These are phyloP conservation scores for Drosophila basisetae DNA, from an alignment of 2,888 invertebrate species.

Conservation along the genomic window DNA sequence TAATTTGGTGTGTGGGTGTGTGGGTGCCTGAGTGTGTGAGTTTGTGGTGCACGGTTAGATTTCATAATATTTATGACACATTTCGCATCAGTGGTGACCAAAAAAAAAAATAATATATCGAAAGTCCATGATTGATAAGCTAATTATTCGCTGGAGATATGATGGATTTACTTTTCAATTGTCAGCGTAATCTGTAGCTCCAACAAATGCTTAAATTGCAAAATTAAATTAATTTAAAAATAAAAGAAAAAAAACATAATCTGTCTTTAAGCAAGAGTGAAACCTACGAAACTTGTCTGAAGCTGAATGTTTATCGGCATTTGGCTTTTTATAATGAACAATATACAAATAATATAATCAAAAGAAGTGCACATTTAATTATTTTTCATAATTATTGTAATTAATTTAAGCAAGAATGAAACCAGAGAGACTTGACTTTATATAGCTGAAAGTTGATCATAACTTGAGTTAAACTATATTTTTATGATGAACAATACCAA, in stretches of 20 bases:
- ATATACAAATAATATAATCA: neutral
- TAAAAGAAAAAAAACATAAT: neutral
- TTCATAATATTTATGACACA: slow-evolving; percentile 35
- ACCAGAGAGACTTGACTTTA: neutral
- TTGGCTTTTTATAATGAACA: neutral
- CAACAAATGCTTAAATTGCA: neutral
- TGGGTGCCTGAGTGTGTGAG: neutral
- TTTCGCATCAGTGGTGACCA: slow-evolving; percentile 30
- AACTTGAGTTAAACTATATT: neutral
- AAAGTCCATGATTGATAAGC: slow-evolving; percentile 33
- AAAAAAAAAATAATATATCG: slow-evolving; percentile 14
- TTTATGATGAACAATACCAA: neutral
- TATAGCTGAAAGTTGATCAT: too few relatives aligned
- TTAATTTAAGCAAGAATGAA: neutral
- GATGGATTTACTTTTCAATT: neutral
- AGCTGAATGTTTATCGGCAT: neutral
- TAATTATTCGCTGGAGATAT: slow-evolving; percentile 7
- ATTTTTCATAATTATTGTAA: neutral
- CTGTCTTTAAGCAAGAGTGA: neutral
- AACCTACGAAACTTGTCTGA: too few relatives aligned
- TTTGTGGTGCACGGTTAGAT: slow-evolving; percentile 17
- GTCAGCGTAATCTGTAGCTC: neutral
- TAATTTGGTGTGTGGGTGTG: neutral
- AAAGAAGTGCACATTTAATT: neutral
- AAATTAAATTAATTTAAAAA: neutral